Evolutionary conservation across 2,888 invertebrate species (phyloP), one percentile per base, ranked within the genome.

Genomic region (Nomada goodeniana): DNA sequence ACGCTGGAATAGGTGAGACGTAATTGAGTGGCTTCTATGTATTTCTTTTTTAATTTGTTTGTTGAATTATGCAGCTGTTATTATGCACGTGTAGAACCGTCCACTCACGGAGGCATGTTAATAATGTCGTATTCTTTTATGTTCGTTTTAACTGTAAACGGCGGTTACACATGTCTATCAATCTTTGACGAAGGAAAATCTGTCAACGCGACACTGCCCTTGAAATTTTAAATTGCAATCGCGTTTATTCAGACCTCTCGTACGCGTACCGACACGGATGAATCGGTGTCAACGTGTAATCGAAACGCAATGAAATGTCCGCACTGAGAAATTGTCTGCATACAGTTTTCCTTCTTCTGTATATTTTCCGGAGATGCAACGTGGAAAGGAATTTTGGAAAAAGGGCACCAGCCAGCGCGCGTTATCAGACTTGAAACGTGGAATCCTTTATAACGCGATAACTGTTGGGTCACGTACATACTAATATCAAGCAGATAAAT

Each of bases 201-300:
- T 13, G 29, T 11, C 18, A 18, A 23, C 11, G 18, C 7, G 36
- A 36, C 36, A 36, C 0, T 2, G 69, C 0, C 69, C 57, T 70
- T 70, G 69, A 59, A 70, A 70, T 29, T 59, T 57, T 70, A 29
- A 59, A 70, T 70, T 70, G 29, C 47, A 59, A 50, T 70, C 59
- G 59, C 59, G 69, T 52, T 26, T 42, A 59, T 59, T 59, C 29
- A 5, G 36, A 13, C 44, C 11, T 26, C 57, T 13, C 15, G n/a
- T 26, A 7, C 57, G 15, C 67, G 42, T 55, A 55, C 9, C 9
- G 10, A 10, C 2, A 18, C 18, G 29, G 57, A 10, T 7, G 47
- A 70, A 70, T 70, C 59, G 47, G 59, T 70, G 20, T 29, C 47
- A 13, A 29, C 15, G 59, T 23, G 68, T 23, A 59, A 70, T 70